A percentile compares a stretch with the other conserved stretches of the same genome.
These are phyloP conservation scores for Elegia similella DNA, from an alignment of 2,888 invertebrate species.

Conservation along the genomic window DNA sequence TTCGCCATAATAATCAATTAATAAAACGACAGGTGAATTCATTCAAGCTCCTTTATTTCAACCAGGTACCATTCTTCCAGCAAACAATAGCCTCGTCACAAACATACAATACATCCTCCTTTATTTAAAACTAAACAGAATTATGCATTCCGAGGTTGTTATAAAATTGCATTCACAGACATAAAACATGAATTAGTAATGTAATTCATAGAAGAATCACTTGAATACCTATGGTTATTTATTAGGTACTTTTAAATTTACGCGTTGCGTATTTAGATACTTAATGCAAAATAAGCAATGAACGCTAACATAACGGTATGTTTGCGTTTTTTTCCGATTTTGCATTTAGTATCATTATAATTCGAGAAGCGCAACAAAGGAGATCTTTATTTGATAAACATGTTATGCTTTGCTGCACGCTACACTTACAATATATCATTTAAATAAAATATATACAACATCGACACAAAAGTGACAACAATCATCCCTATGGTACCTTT, in stretches of 20 bases:
- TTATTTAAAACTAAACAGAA: not conserved
- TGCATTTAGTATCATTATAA: not conserved
- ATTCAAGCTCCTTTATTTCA: slow-evolving; percentile 78
- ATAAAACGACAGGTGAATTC: slow-evolving; percentile 19
- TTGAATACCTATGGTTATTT: not conserved
- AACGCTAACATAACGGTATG: not conserved
- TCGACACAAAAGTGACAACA: slow-evolving; percentile 7
- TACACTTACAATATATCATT: not conserved
- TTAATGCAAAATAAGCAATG: no score
- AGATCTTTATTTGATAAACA: not conserved
- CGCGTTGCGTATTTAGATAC: no score
- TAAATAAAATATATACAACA: slow-evolving; percentile 10
- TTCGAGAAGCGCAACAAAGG: not conserved
- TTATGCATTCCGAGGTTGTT: not conserved
- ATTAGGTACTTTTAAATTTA: no score
- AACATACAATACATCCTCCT: slow-evolving; percentile 13
- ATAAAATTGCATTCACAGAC: not conserved
- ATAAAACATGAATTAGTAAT: not conserved
- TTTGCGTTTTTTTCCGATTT: not conserved
- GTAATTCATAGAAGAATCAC: not conserved
- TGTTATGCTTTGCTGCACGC: not conserved
- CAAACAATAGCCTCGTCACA: slow-evolving; percentile 22
- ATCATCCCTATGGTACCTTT: slow-evolving; percentile 6
- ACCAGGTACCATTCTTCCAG: slow-evolving; percentile 49
- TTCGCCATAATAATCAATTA: not conserved